Base-by-base conservation (phyloP, 2,888 invertebrate genomes). In the Pelosia muscerda region DNA sequence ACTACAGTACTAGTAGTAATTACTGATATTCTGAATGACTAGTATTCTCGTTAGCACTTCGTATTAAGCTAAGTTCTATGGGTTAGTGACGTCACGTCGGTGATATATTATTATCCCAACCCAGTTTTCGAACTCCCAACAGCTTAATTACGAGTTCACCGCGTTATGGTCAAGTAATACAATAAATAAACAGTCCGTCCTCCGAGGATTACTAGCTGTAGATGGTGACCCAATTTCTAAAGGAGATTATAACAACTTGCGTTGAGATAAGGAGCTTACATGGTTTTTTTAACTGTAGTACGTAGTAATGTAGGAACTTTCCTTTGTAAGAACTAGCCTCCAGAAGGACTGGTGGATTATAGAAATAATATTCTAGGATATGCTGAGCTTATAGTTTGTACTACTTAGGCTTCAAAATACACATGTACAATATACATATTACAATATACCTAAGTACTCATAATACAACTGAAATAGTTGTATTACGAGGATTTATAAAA, bases 141-240 rank as follows among this genome's bases (percentile, higher is more conserved):
- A n/a, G n/a, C 49, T 49, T 55, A 25, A 25, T 55, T 55, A 55
- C 25, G 25, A 23, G 54, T 55, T 23, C 54, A 55, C 22, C 25
- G 25, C 49, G 49, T 49, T 38, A 55, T 23, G 25, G 23, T 55
- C 11, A 15, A 22, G 25, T 42, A 23, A 26, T 26, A 53, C 19
- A 22, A 28, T 28, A 62, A 62, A 62, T 53, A 53, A 11, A 13
- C 22, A 26, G 11, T 31, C 22, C 28, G 10, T 26, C 28, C 9
- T 62, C 22, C n/a, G 25, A 55, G 22, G 54, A 55, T 63, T 63
- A 63, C 19, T 34, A 63, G 31, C n/a, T 72, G 69, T 71, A 38
- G 65, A 66, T 57, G 55, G 59, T 69, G 71, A 74, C 73, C 74
- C 67, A 76, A 77, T 73, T 79, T 68, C 68, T 58, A 54, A 65